Evolutionary conservation across 2,113 vertebrate genomes (phyloP), one percentile per base, ranked within the genome.

Genomic region (Sander lucioperca): DNA sequence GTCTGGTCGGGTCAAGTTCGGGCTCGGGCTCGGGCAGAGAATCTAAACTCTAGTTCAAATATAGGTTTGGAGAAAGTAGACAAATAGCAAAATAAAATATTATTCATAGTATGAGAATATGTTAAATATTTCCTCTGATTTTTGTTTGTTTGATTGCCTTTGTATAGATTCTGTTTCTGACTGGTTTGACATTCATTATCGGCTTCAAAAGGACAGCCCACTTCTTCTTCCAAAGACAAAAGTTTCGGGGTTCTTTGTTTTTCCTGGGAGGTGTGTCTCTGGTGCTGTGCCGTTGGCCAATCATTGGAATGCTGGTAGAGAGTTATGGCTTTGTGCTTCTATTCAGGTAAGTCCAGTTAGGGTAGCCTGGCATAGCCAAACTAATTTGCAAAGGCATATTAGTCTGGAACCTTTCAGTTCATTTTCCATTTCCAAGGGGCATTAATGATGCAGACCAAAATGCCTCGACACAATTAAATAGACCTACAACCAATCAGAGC

Each of bases 181-280:
- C 86, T 0, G 97, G 97, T 63, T 84, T 98, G 87, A 93, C 94
- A 14, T 88, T 97, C 91, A 96, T 98, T 93, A 97, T 96, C 0
- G 97, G 97, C 82, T 81, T 97, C 74, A 95, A 80, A 76, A 96
- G 94, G 88, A 97, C 95, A 0, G 92, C 95, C 25, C 88, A 85
- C 59, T 98, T 97, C 95, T 98, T 99, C 90, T 97, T 98, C 93
- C 97, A 98, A 90, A 80, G 91, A 73, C 94, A 96, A 6, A 99
- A 97, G 76, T 83, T 98, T 71, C 96, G 94, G 82, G 97, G 96
- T 12, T 96, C 95, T 30, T 90, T 95, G 73, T 98, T 98, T 93
- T 98, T 98, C 86, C 80, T 98, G 0, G 97, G 96, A 1, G 97
- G 97, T 0, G 91, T 97, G 36, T 0, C 91, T 8, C 78, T 98